Conservation (phyloP, 2,888 invertebrate genomes). For the Drepanosiphum platanoidis region DNA sequence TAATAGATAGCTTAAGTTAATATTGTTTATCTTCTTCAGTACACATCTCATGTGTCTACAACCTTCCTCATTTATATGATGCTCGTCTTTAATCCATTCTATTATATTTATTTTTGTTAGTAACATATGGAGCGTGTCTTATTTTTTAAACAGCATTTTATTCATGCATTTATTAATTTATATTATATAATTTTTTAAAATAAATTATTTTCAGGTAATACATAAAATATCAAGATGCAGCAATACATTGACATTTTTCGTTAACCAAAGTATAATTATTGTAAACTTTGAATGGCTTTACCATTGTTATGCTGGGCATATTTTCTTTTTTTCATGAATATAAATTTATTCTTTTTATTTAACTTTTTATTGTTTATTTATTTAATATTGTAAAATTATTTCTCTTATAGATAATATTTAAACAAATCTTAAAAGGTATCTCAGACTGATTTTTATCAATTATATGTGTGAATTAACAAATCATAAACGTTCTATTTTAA, state of each 20-base stretch:
- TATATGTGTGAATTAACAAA: no score
- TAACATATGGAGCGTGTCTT: neutral
- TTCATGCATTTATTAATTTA: neutral
- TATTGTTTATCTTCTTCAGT: no score
- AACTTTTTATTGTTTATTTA: conserved; percentile 6
- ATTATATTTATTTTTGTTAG: no score
- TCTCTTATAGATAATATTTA: no score
- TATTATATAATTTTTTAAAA: conserved; percentile 2
- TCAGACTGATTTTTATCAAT: no score
- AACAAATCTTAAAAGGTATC: no score
- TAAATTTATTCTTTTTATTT: conserved; percentile 43
- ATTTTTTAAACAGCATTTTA: neutral
- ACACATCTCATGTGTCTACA: no score
- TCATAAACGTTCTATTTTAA: no score
- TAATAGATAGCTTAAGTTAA: no score
- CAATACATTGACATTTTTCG: conserved; percentile 27
- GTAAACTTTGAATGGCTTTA: conserved; percentile 27
- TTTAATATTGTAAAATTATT: conserved; percentile 4
- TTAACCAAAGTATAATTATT: conserved; percentile 38
- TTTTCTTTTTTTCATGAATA: conserved; percentile 31
- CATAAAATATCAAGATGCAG: conserved; percentile 39
- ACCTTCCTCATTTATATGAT: no score
- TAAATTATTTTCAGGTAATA: conserved; percentile 39
- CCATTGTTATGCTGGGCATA: conserved; percentile 16
- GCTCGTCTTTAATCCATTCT: no score